Conservation (phyloP, 92 coral and sea anemone genomes). For the Muricea muricata region DNA sequence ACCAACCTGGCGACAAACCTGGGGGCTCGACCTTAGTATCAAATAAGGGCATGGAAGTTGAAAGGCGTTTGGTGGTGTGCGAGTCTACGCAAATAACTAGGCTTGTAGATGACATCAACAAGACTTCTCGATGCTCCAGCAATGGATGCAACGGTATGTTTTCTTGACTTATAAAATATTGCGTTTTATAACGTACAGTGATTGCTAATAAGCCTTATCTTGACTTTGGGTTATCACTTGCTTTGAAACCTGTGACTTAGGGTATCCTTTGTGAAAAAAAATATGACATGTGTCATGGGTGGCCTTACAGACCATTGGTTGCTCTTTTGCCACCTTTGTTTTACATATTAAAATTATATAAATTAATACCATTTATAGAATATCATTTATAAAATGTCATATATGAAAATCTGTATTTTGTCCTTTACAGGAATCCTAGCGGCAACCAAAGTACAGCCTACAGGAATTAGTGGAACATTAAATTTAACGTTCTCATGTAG, state of each 20-base stretch:
- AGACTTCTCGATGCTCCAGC: conserved; percentile 51
- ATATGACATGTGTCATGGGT: neutral
- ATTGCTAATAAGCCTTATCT: neutral
- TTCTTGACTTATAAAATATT: neutral
- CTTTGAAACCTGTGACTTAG: no score
- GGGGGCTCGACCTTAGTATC: conserved; percentile 3
- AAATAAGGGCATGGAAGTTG: conserved; percentile 22
- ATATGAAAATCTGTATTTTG: no score
- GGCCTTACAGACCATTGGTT: neutral
- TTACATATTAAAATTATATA: neutral
- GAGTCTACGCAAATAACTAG: conserved; percentile 56
- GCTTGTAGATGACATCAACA: conserved; percentile 55
- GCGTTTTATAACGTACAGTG: neutral
- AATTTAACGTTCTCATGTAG: conserved; percentile 37
- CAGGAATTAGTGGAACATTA: conserved; percentile 46
- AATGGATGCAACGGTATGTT: conserved; percentile 50
- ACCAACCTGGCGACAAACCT: neutral
- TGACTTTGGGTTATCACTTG: no score
- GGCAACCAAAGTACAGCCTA: conserved; percentile 27
- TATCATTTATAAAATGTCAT: no score
- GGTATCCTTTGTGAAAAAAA: neutral
- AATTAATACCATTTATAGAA: no score
- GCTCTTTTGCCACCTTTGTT: neutral
- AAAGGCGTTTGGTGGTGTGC: conserved; percentile 54
- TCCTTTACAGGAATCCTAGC: conserved; percentile 46